phyloP scores from a whole-genome alignment of 2,113 vertebrate species.

The Lycaon pictus region DNA sequence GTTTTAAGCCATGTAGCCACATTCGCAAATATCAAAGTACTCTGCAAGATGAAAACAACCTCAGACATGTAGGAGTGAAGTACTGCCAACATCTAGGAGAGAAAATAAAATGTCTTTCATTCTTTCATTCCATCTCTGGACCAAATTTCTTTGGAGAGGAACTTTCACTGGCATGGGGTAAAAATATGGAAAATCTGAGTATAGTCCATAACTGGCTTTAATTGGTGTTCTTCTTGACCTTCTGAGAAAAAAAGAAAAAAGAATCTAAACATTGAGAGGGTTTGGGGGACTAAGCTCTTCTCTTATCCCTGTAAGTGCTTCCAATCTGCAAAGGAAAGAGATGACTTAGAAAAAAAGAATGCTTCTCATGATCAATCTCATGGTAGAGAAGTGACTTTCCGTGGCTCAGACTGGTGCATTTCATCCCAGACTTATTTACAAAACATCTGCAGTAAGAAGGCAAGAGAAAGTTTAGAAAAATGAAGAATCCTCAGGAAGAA shows the following conservation, averaged over 20 bases:
- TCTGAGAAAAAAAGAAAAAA: neutral
- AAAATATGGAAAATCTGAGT: constrained; percentile 63
- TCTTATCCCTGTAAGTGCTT: neutral
- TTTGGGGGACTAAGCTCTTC: neutral
- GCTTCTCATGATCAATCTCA: neutral
- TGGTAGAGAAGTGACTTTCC: neutral
- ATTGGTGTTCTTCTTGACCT: constrained; percentile 53
- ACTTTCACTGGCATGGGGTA: constrained; percentile 54
- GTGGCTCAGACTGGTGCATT: neutral
- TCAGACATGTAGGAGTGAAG: constrained; percentile 77
- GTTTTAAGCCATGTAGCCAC: constrained; percentile 75
- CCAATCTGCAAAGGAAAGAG: neutral
- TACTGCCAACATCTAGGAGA: constrained; percentile 56
- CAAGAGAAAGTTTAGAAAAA: constrained; percentile 9
- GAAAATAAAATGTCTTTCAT: constrained; percentile 74
- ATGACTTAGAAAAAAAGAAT: neutral
- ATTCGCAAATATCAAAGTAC: constrained; percentile 74
- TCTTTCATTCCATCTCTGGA: constrained; percentile 66
- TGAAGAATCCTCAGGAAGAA: neutral
- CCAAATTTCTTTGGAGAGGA: constrained; percentile 43
- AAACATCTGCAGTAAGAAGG: neutral
- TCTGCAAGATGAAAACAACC: constrained; percentile 72
- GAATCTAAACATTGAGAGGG: neutral
- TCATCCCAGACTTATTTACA: neutral
- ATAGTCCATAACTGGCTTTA: constrained; percentile 45